phyloP scores from a whole-genome alignment of 2,888 invertebrate species.

The Hirudinaria manillensis region DNA sequence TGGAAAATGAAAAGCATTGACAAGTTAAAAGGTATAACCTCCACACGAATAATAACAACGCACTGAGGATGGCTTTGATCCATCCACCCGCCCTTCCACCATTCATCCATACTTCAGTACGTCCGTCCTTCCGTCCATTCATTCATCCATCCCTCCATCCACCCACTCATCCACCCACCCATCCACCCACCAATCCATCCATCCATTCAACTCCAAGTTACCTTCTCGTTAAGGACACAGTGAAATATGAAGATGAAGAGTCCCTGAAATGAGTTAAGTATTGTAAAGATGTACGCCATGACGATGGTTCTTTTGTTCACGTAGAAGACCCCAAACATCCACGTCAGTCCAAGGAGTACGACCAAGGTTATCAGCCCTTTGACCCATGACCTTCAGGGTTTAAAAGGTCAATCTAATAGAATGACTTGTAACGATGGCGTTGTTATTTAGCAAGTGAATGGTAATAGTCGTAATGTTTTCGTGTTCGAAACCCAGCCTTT shows the following conservation, averaged over 20 bases:
- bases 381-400: slow-evolving; percentile 73
- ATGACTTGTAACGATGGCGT: too few species aligned
- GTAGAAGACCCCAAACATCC: slow-evolving; percentile 87
- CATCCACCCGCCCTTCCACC: background rate
- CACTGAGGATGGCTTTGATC: background rate
- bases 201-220: slow-evolving; percentile 48
- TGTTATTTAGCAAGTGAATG: too few species aligned
- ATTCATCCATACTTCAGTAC: background rate
- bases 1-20: too few species aligned
- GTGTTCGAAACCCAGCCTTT: too few species aligned
- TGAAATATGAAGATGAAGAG: slow-evolving; percentile 92
- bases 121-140: background rate
- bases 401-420: background rate
- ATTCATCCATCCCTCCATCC: background rate
- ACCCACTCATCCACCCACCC: background rate
- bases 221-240: slow-evolving; percentile 91
- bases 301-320: slow-evolving; percentile 74
- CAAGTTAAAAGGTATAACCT: too few species aligned
- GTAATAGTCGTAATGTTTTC: too few species aligned
- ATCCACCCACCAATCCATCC: background rate
- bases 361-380: slow-evolving; percentile 82
- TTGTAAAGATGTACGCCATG: slow-evolving; percentile 86
- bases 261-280: slow-evolving; percentile 85
- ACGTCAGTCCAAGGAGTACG: slow-evolving; percentile 83
- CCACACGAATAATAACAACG: too few species aligned